Conservation (phyloP, 2,113 vertebrate species). For the Oenanthe oenanthe region DNA sequence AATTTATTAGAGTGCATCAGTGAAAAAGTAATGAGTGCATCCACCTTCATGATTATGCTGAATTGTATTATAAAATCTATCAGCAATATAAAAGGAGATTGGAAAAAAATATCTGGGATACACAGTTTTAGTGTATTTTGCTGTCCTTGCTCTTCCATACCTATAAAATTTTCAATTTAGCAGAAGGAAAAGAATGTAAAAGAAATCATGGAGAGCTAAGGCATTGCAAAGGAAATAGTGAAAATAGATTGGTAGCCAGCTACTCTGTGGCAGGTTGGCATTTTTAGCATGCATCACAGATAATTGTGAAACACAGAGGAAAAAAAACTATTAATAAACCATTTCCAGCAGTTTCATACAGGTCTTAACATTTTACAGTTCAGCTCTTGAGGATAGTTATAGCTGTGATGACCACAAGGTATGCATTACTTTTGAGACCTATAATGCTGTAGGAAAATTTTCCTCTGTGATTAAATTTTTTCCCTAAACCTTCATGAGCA, state of each 20-base stretch:
- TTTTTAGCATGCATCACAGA: not conserved
- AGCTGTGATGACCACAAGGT: not conserved
- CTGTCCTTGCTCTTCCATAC: not conserved
- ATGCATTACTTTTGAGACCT: not conserved
- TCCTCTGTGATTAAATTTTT: not conserved
- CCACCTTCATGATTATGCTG: not conserved
- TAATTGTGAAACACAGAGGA: not conserved
- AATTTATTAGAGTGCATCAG: conserved; percentile 16
- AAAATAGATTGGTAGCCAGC: not conserved
- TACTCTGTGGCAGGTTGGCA: not conserved
- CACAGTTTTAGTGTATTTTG: not conserved
- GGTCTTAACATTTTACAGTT: not conserved
- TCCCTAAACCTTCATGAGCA: not conserved
- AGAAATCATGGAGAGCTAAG: not conserved
- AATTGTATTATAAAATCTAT: not conserved
- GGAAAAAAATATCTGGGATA: not conserved
- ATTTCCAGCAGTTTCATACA: not conserved
- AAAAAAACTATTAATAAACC: not conserved
- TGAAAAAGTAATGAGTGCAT: conserved; percentile 24
- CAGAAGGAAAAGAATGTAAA: not conserved
- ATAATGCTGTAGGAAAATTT: not conserved
- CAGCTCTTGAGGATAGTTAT: not conserved
- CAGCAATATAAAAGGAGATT: not conserved
- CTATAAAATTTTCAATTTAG: not conserved
- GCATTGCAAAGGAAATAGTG: not conserved